Evolutionary conservation across 2,888 invertebrate species (phyloP), one percentile per base, ranked within the genome.

Genomic region (Cerastis rubricosa): DNA sequence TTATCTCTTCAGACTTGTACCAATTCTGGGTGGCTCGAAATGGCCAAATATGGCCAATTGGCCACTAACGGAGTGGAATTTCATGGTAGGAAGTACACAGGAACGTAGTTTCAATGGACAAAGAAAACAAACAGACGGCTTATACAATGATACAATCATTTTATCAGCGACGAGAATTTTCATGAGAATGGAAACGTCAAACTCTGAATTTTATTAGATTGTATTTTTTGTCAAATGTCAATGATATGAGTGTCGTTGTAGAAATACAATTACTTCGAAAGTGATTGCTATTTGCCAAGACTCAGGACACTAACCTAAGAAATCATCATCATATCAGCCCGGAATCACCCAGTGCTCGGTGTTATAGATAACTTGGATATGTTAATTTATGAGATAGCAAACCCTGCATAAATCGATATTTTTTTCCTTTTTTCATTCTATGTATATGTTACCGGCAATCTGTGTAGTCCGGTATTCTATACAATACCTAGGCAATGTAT

Each of bases 1-100:
- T 67, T 86, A 85, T 87, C 78, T 81, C 35, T 65, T 67, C 72
- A 80, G 89, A 87, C 87, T 89, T 86, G 85, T 82, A 81, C 70
- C 73, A 74, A 69, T 72, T 71, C 79, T 79, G 59, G 66, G 70
- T 57, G 40, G 77, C 81, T 76, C 29, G 69, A 76, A 82, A 71
- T 63, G 29, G 8, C 57, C 49, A 61, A 77, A 69, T 70, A 81
- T 63, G 47, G 80, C 11, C 54, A 5, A 7, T 14, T 67, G 22
- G 69, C 25, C 47, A 7, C 9, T 22, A 65, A 64, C 6, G 19
- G 40, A 25, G 1, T 22, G 12, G 22, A 35, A 68, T 40, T 45
- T 54, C n/a, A 11, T n/a, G n/a, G 54, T 54, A 54, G 11, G 5
- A 29, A 4, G 4, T 19, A 14, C 7, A n/a, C 8, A 63, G 0